These are phyloP conservation scores for Spea bombifrons DNA, from an alignment of 2,113 vertebrate genomes.

Conservation along the genomic window DNA sequence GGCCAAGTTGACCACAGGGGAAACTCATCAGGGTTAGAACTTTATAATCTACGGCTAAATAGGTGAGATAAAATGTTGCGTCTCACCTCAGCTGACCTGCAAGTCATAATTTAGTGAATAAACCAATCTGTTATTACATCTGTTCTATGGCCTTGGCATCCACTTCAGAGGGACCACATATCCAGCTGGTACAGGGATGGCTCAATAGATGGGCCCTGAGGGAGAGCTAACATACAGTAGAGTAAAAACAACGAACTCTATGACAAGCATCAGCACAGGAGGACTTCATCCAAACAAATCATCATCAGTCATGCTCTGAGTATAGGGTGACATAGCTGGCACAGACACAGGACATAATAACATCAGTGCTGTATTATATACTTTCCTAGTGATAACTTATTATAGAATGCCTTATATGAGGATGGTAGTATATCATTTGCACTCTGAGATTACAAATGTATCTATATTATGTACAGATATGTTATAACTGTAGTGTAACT, in stretches of 20 bases:
- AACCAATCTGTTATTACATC: conserved; percentile 39
- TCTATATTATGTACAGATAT: too few species aligned
- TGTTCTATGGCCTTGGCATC: conserved; percentile 28
- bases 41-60: too few species aligned
- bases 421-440: too few species aligned
- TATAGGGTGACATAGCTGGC: not conserved
- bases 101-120: too few species aligned
- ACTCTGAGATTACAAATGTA: too few species aligned
- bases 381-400: too few species aligned
- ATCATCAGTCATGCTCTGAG: not conserved
- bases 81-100: too few species aligned
- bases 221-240: conserved; percentile 1
- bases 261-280: not conserved
- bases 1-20: too few species aligned
- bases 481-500: too few species aligned
- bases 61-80: too few species aligned
- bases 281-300: conserved; percentile 1
- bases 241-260: not conserved
- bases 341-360: not conserved
- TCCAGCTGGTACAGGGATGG: conserved; percentile 3
- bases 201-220: not conserved
- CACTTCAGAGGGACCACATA: conserved; percentile 17
- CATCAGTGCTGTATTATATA: not conserved
- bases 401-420: not conserved
- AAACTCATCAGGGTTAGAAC: too few species aligned